These are phyloP conservation scores for Cynodonichthys magdalenae DNA, from an alignment of 2,797 vertebrate species.

Conservation along the genomic window DNA sequence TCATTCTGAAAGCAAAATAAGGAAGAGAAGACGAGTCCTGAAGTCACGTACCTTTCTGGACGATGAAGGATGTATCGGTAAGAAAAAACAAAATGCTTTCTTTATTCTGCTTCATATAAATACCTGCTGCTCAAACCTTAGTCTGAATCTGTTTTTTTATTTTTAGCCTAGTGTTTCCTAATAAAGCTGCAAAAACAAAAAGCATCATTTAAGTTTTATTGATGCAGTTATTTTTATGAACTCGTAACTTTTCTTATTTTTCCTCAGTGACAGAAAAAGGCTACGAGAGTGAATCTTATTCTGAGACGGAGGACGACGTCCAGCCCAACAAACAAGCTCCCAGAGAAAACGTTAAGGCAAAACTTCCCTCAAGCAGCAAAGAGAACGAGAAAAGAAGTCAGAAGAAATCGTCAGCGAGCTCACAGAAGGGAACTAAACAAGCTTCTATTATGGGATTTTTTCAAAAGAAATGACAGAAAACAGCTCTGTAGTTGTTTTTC, in stretches of 20 bases:
- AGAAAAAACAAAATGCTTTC: slow-evolving; percentile 8
- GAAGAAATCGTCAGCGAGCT: slow-evolving; percentile 78
- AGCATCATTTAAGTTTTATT: too few relatives aligned
- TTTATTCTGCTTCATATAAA: too few relatives aligned
- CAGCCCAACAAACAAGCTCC: slow-evolving; percentile 52
- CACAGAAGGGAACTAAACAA: slow-evolving; percentile 87
- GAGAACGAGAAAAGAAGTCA: slow-evolving; percentile 83
- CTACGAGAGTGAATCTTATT: slow-evolving; percentile 93
- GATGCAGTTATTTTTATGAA: too few relatives aligned
- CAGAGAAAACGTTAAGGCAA: slow-evolving; percentile 48
- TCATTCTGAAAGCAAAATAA: slow-evolving; percentile 73
- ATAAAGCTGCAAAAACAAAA: too few relatives aligned
- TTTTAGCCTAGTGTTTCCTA: too few relatives aligned
- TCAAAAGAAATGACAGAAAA: slow-evolving; percentile 87
- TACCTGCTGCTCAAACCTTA: too few relatives aligned
- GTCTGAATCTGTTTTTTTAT: neutral
- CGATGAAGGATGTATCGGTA: slow-evolving; percentile 91
- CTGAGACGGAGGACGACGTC: slow-evolving; percentile 86
- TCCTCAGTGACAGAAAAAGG: slow-evolving; percentile 92
- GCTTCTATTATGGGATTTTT: slow-evolving; percentile 94
- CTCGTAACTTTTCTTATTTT: neutral
- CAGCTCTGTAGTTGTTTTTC: neutral
- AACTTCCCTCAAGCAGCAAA: slow-evolving; percentile 58
- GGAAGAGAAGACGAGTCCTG: slow-evolving; percentile 89
- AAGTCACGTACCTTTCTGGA: slow-evolving; percentile 88